Percentiles rank a stretch among this genome's conserved stretches.
These are phyloP conservation scores for Zapus hudsonius DNA, from an alignment of 2,113 vertebrate species.

Conservation along the genomic window DNA sequence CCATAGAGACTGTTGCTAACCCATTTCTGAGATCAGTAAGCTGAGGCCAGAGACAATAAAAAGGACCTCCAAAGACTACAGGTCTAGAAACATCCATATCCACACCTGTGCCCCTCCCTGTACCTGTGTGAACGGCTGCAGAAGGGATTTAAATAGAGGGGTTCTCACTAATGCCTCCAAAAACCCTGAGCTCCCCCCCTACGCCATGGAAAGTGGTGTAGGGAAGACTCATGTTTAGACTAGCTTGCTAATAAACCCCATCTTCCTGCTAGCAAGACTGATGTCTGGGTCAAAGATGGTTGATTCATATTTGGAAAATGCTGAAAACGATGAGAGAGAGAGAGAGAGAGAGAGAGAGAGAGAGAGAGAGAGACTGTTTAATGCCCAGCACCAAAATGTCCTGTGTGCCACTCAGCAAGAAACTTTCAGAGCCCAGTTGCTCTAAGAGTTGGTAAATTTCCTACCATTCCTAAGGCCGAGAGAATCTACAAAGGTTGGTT, in stretches of 20 bases:
- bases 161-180: too few species aligned
- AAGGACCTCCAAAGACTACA: neutral
- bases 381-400: neutral
- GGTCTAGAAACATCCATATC: neutral
- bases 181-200: too few species aligned
- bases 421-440: too few species aligned
- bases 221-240: too few species aligned
- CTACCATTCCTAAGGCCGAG: too few species aligned
- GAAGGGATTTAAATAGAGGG: neutral
- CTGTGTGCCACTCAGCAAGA: neutral
- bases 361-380: too few species aligned
- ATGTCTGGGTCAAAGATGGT: neutral
- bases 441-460: neutral
- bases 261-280: neutral
- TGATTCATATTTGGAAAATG: neutral
- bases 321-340: too few species aligned
- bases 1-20: accelerated
- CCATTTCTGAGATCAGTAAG: neutral
- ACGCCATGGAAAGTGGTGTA: too few species aligned
- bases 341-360: too few species aligned
- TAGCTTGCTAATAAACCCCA: neutral
- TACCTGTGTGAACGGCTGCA: neutral
- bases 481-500: too few species aligned
- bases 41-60: neutral
- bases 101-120: neutral